Base-by-base conservation (phyloP, 2,888 invertebrate species). In the Epistrophe eligans region DNA sequence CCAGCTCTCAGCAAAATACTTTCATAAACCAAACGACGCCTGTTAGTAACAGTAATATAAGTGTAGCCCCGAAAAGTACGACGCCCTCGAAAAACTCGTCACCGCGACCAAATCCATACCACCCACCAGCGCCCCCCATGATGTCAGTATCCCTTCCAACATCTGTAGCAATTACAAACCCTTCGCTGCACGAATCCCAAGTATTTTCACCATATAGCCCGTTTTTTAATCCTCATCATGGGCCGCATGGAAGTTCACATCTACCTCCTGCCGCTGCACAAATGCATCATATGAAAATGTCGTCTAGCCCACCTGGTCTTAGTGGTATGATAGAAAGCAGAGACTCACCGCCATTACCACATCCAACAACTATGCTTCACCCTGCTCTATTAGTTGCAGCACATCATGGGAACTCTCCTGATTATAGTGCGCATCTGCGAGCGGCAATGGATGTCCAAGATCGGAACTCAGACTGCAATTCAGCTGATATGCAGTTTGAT, bases 91-190 rank as follows among this genome's bases (percentile, higher is more conserved):
- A 94, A 84, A 94, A 94, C 91, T 95, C 96, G 90, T 96, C 97
- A 73, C 96, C 96, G 88, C 95, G 97, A 91, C 95, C 96, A 90
- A 94, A 90, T 77, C 90, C 90, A 66, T 92, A 92, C 87, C 92
- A 91, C 88, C 91, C 91, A 82, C 92, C 92, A 96, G 93, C 96
- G 96, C 92, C 95, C 91, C 95, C 97, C 79, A 97, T 98, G 94
- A 95, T 98, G 94, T 96, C 96, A 89, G 96, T 96, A 89, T 97
- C 97, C 91, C 94, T 98, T 92, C 98, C 98, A 89, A 99, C 98
- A 84, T 97, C 98, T 88, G 98, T 99, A 91, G 98, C 99, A 92
- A 98, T 99, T 93, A 97, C 98, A 84, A 99, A 99, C 93, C 99
- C 99, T 81, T 97, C 98, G 92, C 95, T 99, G 90, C 98, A 98